Percentiles rank a stretch among this genome's conserved stretches.
phyloP scores from a whole-genome alignment of 2,113 vertebrate species.

The Rhinolophus ferrumequinum region DNA sequence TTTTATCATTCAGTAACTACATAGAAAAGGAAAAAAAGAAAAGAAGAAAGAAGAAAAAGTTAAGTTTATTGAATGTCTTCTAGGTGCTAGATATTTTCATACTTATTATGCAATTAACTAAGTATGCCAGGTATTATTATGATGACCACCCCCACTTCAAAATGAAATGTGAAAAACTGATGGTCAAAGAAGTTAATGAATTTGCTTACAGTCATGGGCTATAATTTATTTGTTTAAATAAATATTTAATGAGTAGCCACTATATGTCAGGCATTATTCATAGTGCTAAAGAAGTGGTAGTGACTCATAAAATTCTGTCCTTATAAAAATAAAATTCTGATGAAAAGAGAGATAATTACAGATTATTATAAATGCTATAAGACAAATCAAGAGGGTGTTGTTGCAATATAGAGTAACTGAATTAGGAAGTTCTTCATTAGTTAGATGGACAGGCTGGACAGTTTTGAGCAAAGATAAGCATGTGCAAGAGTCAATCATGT shows the following conservation, averaged over 20 bases:
- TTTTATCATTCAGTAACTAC: background rate
- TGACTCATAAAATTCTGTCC: constrained; percentile 17
- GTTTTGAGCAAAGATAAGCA: background rate
- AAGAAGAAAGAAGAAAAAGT: background rate
- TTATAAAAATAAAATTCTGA: background rate
- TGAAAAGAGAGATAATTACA: background rate
- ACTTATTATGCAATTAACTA: background rate
- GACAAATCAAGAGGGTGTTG: background rate
- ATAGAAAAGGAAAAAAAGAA: background rate
- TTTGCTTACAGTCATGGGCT: background rate
- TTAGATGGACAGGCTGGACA: background rate
- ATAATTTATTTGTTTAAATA: constrained; percentile 22
- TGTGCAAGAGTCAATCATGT: background rate
- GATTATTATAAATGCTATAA: background rate
- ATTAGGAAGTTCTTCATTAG: background rate
- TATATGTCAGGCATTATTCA: background rate
- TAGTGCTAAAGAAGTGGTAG: background rate
- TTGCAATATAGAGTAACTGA: background rate
- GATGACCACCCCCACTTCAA: background rate
- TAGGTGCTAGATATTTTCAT: background rate
- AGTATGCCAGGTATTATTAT: background rate
- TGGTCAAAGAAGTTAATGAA: background rate
- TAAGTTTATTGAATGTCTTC: background rate
- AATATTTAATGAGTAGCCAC: background rate
- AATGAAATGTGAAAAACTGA: background rate